Percentiles rank a stretch among this genome's conserved stretches.
Evolutionary conservation across 2,888 invertebrate genomes (phyloP).

Genomic region (Leptinotarsa rubiginosa): DNA sequence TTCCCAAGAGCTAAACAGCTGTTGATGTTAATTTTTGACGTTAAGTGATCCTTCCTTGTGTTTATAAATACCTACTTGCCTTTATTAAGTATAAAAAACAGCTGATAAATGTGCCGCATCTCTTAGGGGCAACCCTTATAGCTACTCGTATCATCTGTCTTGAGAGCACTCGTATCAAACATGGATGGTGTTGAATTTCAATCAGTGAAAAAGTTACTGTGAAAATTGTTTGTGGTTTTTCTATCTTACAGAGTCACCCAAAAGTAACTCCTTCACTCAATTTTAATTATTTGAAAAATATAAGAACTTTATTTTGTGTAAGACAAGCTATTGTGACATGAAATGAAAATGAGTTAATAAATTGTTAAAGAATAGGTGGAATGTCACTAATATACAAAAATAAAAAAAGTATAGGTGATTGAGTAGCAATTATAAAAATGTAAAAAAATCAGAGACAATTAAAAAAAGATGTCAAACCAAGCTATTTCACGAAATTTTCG

Average conservation of each 20-base stretch:
- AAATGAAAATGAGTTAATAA: too few species aligned
- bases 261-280: too few species aligned
- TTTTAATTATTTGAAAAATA: too few species aligned
- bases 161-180: constrained; percentile 4
- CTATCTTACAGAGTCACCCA: background rate
- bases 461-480: too few species aligned
- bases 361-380: too few species aligned
- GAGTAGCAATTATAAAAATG: too few species aligned
- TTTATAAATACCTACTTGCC: constrained; percentile 35
- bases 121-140: constrained; percentile 30
- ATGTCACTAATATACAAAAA: too few species aligned
- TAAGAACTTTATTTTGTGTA: too few species aligned
- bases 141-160: constrained; percentile 27
- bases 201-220: background rate
- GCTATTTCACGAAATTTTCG: too few species aligned
- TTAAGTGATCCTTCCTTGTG: constrained; percentile 39
- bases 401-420: too few species aligned
- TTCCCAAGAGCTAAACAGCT: constrained; percentile 36
- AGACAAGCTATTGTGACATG: too few species aligned
- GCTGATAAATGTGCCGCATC: constrained; percentile 34
- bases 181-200: background rate
- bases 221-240: background rate
- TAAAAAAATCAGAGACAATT: too few species aligned
- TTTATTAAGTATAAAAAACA: constrained; percentile 40
- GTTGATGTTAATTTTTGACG: constrained; percentile 41